phyloP scores from a whole-genome alignment of 2,797 vertebrate genomes.

The Discoglossus pictus region DNA sequence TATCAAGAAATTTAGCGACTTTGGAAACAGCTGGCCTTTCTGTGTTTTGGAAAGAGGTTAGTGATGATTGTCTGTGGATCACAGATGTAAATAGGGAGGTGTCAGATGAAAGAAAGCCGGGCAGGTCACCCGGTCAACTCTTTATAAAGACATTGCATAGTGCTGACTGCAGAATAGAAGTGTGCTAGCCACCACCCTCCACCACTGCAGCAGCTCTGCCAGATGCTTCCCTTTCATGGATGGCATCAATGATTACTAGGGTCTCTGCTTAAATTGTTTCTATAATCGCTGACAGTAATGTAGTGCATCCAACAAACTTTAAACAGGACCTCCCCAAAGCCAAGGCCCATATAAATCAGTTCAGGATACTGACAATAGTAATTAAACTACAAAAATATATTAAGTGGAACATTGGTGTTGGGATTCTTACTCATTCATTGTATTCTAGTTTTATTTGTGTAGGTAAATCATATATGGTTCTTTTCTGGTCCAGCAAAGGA shows the following conservation, averaged over 20 bases:
- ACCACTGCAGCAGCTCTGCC: neutral
- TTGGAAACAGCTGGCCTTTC: slow-evolving; percentile 38
- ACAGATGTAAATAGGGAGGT: slow-evolving; percentile 2
- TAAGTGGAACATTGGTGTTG: too few species aligned
- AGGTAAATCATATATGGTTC: too few species aligned
- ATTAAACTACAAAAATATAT: too few species aligned
- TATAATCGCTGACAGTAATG: too few species aligned
- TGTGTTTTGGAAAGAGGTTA: slow-evolving; percentile 18
- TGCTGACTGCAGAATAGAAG: slow-evolving; percentile 19
- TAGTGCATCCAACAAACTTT: too few species aligned
- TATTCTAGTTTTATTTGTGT: too few species aligned
- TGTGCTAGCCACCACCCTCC: slow-evolving; percentile 1
- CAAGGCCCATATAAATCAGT: too few species aligned
- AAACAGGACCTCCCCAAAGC: too few species aligned
- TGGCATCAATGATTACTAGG: slow-evolving; percentile 7
- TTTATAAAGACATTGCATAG: slow-evolving; percentile 16
- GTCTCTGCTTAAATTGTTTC: neutral
- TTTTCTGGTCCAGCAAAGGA: too few species aligned
- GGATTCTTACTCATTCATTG: too few species aligned
- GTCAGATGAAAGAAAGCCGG: slow-evolving; percentile 17
- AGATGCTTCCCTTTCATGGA: slow-evolving; percentile 18
- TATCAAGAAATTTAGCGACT: slow-evolving; percentile 35
- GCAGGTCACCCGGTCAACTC: slow-evolving; percentile 38
- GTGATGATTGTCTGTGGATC: slow-evolving; percentile 21
- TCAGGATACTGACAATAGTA: too few species aligned